phyloP scores from a whole-genome alignment of 2,888 invertebrate species.

The Drosophila eohydei region DNA sequence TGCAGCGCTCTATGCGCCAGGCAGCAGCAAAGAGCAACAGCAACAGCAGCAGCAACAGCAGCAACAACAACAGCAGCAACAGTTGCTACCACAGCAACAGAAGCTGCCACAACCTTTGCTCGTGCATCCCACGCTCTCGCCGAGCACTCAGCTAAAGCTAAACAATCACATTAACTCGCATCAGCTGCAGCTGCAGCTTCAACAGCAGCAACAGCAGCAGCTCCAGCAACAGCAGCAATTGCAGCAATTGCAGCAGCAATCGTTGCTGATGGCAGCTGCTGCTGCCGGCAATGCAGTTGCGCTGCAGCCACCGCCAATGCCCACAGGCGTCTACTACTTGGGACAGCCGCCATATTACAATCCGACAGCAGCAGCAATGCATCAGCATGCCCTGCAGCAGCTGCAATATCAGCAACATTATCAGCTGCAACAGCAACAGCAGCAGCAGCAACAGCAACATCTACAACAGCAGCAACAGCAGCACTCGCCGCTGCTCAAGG shows the following conservation, averaged over 20 bases:
- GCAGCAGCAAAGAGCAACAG: constrained; percentile 66
- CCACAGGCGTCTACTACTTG: constrained; percentile 73
- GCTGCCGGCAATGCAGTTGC: constrained; percentile 39
- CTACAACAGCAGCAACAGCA: constrained; percentile 53
- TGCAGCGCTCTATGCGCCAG: constrained; percentile 86
- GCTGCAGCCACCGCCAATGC: constrained; percentile 51
- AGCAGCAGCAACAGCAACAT: constrained; percentile 21
- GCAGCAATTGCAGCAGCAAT: constrained; percentile 57
- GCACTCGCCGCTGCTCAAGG: constrained; percentile 41
- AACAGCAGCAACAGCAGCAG: constrained; percentile 71
- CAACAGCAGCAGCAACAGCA: constrained; percentile 55
- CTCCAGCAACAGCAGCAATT: constrained; percentile 66
- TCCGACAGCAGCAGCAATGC: constrained; percentile 66
- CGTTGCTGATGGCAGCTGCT: constrained; percentile 56
- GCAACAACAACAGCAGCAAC: constrained; percentile 49
- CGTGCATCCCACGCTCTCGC: constrained; percentile 78
- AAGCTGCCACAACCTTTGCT: constrained; percentile 48
- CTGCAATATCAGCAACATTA: constrained; percentile 64
- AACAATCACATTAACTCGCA: constrained; percentile 83
- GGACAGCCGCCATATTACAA: constrained; percentile 70
- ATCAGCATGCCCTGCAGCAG: constrained; percentile 68
- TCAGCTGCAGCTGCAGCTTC: constrained; percentile 77
- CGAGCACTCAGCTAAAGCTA: constrained; percentile 81
- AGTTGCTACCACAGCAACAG: constrained; percentile 55
- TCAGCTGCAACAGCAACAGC: constrained; percentile 58